Conservation (phyloP, 2,113 vertebrate genomes). For the Toxotes jaculatrix region DNA sequence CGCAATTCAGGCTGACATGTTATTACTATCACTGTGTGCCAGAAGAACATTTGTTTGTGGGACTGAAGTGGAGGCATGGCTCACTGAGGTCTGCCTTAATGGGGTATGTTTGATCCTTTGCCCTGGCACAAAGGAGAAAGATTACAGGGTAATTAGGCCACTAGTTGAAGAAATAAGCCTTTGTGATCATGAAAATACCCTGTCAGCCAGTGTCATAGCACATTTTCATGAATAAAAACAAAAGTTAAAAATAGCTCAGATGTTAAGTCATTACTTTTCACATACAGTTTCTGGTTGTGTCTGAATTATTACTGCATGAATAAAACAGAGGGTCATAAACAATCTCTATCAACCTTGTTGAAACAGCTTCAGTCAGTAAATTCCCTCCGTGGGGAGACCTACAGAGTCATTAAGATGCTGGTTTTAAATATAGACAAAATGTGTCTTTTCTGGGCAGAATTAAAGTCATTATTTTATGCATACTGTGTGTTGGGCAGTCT, state of each 20-base stretch:
- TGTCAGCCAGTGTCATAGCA: constrained; percentile 47
- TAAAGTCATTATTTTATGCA: constrained; percentile 16
- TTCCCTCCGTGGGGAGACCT: neutral
- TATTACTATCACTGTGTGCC: constrained; percentile 42
- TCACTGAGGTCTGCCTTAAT: constrained; percentile 61
- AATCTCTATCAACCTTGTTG: constrained; percentile 24
- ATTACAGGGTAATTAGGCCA: constrained; percentile 69
- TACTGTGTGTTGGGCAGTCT: constrained; percentile 8
- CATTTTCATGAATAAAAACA: constrained; percentile 24
- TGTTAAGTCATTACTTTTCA: constrained; percentile 22
- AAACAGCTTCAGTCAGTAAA: constrained; percentile 28
- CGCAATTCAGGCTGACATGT: constrained; percentile 41
- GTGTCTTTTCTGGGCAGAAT: constrained; percentile 6
- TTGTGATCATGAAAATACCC: constrained; percentile 57
- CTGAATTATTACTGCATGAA: constrained; percentile 24
- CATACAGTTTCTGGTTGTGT: neutral
- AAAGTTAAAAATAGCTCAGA: constrained; percentile 20
- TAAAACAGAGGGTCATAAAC: constrained; percentile 13
- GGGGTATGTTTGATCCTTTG: constrained; percentile 68
- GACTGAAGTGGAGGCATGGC: constrained; percentile 47
- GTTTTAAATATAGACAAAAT: constrained; percentile 38
- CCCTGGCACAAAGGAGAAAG: constrained; percentile 54
- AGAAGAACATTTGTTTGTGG: constrained; percentile 42
- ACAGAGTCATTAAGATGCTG: constrained; percentile 7
- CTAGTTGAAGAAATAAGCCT: constrained; percentile 47